Evolutionary conservation across 2,888 invertebrate genomes (phyloP).

Genomic region (Ommatoiulus sabulosus): DNA sequence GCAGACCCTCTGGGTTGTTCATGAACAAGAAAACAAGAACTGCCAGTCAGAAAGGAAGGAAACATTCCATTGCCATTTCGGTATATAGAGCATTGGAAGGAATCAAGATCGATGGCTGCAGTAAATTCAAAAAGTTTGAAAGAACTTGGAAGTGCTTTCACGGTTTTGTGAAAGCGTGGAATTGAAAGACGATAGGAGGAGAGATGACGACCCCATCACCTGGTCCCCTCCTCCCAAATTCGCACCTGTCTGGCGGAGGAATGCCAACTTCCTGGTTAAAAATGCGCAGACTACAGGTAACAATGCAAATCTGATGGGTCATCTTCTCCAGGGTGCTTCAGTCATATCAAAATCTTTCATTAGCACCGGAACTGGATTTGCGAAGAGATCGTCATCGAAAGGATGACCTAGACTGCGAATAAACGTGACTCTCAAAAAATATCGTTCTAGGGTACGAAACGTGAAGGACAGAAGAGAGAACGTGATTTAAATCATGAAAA

Average conservation of each 20-base stretch:
- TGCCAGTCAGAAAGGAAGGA: background rate
- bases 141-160: no score
- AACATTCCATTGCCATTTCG: no score
- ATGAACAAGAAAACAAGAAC: no score
- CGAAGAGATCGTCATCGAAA: background rate
- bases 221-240: background rate
- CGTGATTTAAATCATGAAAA: no score
- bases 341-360: conserved; percentile 30
- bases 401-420: background rate
- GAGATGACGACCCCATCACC: background rate
- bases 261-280: background rate
- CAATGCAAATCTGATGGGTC: background rate
- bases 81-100: no score
- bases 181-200: no score
- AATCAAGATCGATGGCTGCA: background rate
- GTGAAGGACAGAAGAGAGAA: no score
- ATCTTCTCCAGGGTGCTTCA: background rate
- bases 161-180: no score
- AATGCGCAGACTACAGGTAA: background rate
- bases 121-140: no score
- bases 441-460: no score
- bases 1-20: background rate
- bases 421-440: no score
- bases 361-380: background rate
- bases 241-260: background rate